phyloP scores from a whole-genome alignment of 2,113 vertebrate genomes.

The Dromiciops gliroides region DNA sequence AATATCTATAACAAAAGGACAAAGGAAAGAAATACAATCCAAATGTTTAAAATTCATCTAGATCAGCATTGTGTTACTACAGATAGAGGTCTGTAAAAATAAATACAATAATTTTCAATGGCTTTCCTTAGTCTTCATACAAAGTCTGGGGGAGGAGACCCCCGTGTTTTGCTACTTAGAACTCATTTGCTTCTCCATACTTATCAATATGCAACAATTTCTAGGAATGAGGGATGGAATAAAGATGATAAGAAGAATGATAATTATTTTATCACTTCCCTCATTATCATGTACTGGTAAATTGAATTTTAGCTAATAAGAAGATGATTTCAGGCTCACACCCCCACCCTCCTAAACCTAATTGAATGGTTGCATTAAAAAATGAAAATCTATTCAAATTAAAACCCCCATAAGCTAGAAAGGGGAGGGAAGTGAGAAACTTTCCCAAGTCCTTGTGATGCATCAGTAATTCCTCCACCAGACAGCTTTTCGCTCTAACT shows the following conservation, averaged over 20 bases:
- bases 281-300: slow-evolving; percentile 76
- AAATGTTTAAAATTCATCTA: slow-evolving; percentile 4
- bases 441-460: slow-evolving; percentile 72
- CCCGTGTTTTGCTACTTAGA: slow-evolving; percentile 36
- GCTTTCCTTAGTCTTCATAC: neutral
- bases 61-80: neutral
- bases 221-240: slow-evolving; percentile 57
- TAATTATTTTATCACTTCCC: slow-evolving; percentile 74
- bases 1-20: neutral
- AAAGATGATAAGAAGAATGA: slow-evolving; percentile 61
- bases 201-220: neutral
- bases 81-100: neutral
- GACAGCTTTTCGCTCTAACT: slow-evolving; percentile 83
- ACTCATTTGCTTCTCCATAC: slow-evolving; percentile 52
- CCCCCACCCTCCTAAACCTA: slow-evolving; percentile 74
- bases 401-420: slow-evolving; percentile 81
- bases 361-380: slow-evolving; percentile 83
- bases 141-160: slow-evolving; percentile 32
- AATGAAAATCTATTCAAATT: slow-evolving; percentile 82
- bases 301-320: slow-evolving; percentile 79
- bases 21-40: neutral
- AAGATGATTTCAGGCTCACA: slow-evolving; percentile 75
- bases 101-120: neutral
- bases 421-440: neutral
- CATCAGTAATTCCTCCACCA: slow-evolving; percentile 83